phyloP scores from a whole-genome alignment of 2,797 vertebrate genomes.

The Aselliscus stoliczkanus region DNA sequence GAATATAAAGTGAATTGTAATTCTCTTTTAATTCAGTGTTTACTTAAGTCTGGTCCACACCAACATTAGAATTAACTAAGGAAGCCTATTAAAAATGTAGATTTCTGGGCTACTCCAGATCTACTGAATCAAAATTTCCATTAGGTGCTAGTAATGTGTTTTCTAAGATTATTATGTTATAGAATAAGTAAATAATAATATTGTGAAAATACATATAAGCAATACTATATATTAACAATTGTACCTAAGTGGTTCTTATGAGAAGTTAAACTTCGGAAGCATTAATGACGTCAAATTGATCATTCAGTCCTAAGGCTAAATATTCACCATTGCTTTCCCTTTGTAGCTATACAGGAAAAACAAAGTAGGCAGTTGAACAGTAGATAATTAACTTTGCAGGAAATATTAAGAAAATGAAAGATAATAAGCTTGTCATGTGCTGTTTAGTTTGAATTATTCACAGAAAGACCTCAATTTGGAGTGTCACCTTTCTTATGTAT shows the following conservation, averaged over 20 bases:
- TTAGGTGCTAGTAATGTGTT: not conserved
- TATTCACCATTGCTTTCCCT: not conserved
- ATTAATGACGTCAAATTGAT: not conserved
- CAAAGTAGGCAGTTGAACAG: not conserved
- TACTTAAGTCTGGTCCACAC: not conserved
- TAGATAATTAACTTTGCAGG: constrained; percentile 16
- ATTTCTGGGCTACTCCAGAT: not conserved
- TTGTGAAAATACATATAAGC: not conserved
- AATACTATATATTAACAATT: not conserved
- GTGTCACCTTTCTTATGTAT: not conserved
- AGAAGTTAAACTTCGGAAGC: not conserved
- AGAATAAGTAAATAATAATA: not conserved
- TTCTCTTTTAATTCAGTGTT: not conserved
- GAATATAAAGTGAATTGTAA: not conserved
- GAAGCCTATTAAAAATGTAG: not conserved
- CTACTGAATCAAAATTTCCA: not conserved
- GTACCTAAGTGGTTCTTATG: not conserved
- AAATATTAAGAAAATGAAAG: not conserved
- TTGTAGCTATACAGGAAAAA: constrained; percentile 1
- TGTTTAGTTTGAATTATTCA: not conserved
- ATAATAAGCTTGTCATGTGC: not conserved
- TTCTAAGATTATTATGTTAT: not conserved
- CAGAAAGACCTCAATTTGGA: not conserved
- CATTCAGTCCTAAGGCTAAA: not conserved
- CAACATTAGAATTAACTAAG: not conserved